Base-by-base conservation (phyloP, 2,113 vertebrate species). In the Castor canadensis region DNA sequence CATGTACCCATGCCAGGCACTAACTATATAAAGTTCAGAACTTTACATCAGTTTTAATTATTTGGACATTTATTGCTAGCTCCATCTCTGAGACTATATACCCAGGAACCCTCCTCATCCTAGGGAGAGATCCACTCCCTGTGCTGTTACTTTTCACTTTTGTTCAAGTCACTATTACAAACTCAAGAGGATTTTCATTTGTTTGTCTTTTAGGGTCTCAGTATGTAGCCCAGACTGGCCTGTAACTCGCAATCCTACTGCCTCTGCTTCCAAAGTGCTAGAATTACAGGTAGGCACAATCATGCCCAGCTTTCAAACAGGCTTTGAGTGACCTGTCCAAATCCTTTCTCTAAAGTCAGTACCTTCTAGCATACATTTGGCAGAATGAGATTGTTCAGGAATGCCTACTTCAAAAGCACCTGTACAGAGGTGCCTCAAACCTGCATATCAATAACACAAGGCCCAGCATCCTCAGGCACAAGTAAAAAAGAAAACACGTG, bases 1-100 rank as follows among this genome's bases (percentile, higher is more conserved):
- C 60, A 4, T 0, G 17, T 16, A 22, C 10, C 24, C 30, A 62
- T 0, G 20, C 45, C 35, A 56, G 38, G 35, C 35, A 54, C 15
- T 10, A 24, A 38, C 49, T n/a, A 54, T n/a, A n/a, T 71, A 16
- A 71, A 52, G 43, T 49, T 49, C 47, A n/a, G 32, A 49, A 66
- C 35, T 9, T 82, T 45, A 82, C 35, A 66, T 64, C 19, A 4
- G 28, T 47, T 45, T 83, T 47, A 32, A 64, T 45, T 66, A 64
- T 43, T 40, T 52, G 45, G 64, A 2, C 17, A 86, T 71, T 38
- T 54, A 38, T 52, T 86, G 64, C 45, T 85, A 54, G 24, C 30
- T 40, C 17, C 43, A 19, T 84, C 43, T 38, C 13, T 71, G n/a
- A n/a, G n/a, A n/a, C n/a, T n/a, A n/a, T n/a, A n/a, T n/a, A n/a